Evolutionary conservation across 2,797 vertebrate genomes (phyloP), one percentile per base, ranked within the genome.

Genomic region (Pangasius krempfi): DNA sequence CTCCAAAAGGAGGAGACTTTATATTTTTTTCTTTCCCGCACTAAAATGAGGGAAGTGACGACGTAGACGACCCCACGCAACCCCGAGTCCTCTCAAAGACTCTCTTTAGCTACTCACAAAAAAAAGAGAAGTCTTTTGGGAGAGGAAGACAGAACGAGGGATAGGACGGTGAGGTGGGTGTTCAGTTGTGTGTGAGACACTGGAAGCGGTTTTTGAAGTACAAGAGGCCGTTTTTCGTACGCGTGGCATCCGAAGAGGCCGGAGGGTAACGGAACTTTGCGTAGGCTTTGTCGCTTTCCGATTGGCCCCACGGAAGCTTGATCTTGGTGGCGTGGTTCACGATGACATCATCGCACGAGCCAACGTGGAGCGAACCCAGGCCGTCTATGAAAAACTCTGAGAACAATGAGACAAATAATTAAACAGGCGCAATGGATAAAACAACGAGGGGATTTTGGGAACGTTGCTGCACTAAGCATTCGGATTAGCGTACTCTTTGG

Each of bases 161-260:
- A 79, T 40, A 33, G 30, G 50, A n/a, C 54, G 54, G 70, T 58
- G 54, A 84, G 1, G 44, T 60, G 89, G n/a, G 84, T 27, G 82
- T 64, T 93, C 94, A 95, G 93, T 98, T 97, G 13, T 92, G 94
- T 20, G 96, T 97, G 95, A 98, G 97, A 95, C 98, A 99, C 93
- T 97, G 97, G 58, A 99, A 96, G 86, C 95, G 96, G 94, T 99
- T 98, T 93, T 99, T 99, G 95, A 98, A 98, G 95, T 95, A 99
- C 85, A 97, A 95, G 76, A 98, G 95, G 87, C 95, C 96, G 0
- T 97, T 95, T 92, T 96, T 97, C 54, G 95, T 94, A 88, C 95
- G 93, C 0, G 95, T 89, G 89, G 95, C 95, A 6, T 95, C 94
- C 0, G 97, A 97, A 14, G 94, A 95, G 0, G 96, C 94, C 0